Evolutionary conservation across 1,140 invertebrate genomes (phyloP), one percentile per base, ranked within the genome.

Genomic region (Bradysia coprophila): DNA sequence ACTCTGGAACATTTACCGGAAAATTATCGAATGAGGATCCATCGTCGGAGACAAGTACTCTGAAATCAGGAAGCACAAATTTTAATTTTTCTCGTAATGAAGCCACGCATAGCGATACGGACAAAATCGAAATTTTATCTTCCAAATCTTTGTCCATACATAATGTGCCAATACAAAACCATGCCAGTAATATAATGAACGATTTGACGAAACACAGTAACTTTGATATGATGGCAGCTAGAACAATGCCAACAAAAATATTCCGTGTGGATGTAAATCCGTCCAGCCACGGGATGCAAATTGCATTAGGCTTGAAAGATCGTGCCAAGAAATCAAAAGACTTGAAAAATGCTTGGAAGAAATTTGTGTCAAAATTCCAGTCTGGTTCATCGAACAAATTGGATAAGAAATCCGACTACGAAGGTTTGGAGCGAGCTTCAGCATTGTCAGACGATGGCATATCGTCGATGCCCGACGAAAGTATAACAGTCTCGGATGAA

Each of bases 311-410:
- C 1, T 28, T 60, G 1, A 56, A 56, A 43, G 57, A 60, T 48
- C 52, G 57, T 0, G 52, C 50, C 16, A 59, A 56, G 31, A 57
- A 59, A 41, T 52, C 52, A 13, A 59, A 63, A 45, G 52, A 55
- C 42, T 45, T 62, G 15, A 63, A 63, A 45, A 62, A 63, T 43
- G 58, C 62, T 9, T 64, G 62, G 62, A 57, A 59, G 20, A 57
- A 57, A 39, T 56, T 63, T n/a, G 55, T 63, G 2, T 58, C 59
- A 1, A 60, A 60, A 41, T 59, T 60, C 40, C 20, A 39, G 2
- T 5, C 5, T 34, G 20, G 21, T 8, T 20, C 9, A 9, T 40
- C n/a, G 8, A 19, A 28, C n/a, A 11, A 11, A 8, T 21, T 13
- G 11, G 55, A 55, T 24, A 49, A 41, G 32, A 57, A 57, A 44